phyloP scores from a whole-genome alignment of 2,797 vertebrate species.

The Arctocebus calabarensis region DNA sequence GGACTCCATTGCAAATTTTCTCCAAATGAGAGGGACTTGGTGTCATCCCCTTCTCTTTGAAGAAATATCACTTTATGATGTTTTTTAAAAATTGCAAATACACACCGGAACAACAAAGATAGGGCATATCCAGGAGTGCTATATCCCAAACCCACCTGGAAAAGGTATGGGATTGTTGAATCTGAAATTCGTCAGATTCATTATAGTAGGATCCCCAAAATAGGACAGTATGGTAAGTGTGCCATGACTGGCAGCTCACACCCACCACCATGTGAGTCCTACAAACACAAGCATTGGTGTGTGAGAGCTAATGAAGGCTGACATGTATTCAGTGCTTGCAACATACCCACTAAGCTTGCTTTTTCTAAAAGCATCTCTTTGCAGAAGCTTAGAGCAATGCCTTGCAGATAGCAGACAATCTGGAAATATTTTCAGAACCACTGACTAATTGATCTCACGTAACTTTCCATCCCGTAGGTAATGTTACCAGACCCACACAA shows the following conservation, averaged over 20 bases:
- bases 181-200: not conserved
- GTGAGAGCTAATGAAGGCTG: slow-evolving; percentile 48
- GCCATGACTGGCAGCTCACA: slow-evolving; percentile 54
- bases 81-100: slow-evolving; percentile 6
- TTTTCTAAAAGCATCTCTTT: slow-evolving; percentile 64
- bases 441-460: not conserved
- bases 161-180: not conserved
- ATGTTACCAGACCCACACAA: not conserved
- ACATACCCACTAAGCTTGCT: slow-evolving; percentile 17
- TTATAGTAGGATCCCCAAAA: slow-evolving; percentile 17
- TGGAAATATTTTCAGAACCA: not conserved
- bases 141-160: not conserved
- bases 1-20: not conserved
- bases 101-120: not conserved
- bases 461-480: not conserved
- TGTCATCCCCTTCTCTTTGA: not conserved
- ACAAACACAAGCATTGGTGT: slow-evolving; percentile 26
- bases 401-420: not conserved
- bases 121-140: not conserved
- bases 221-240: not conserved
- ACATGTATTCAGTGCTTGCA: slow-evolving; percentile 40
- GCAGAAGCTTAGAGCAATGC: not conserved
- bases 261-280: slow-evolving; percentile 29
- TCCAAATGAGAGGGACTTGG: not conserved
- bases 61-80: not conserved